phyloP scores from a whole-genome alignment of 1,140 invertebrate species.

The Probaryconus sp. region DNA sequence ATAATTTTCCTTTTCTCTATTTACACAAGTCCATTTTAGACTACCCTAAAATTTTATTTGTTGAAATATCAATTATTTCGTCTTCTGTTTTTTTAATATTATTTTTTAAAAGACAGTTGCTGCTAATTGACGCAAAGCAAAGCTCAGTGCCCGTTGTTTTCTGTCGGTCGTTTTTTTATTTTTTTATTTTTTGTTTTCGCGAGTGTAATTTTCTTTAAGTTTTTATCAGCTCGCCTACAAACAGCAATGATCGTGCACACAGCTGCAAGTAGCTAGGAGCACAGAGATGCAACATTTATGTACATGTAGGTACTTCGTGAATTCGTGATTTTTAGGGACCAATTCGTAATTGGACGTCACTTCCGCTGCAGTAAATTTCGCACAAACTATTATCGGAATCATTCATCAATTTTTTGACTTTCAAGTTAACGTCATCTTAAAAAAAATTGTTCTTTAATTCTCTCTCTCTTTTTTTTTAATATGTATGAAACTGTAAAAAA shows the following conservation, averaged over 20 bases:
- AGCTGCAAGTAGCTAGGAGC: conserved; percentile 74
- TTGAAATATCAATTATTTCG: too few species aligned
- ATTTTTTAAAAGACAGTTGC: conserved; percentile 34
- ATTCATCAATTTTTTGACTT: background rate
- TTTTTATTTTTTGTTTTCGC: too few species aligned
- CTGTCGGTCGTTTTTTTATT: too few species aligned
- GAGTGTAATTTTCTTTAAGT: conserved; percentile 37
- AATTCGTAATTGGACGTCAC: conserved; percentile 64
- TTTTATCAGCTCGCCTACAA: conserved; percentile 63
- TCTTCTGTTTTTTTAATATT: too few species aligned
- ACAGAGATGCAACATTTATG: conserved; percentile 69
- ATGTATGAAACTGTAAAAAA: too few species aligned
- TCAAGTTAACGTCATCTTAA: too few species aligned
- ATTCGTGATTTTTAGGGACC: conserved; percentile 58
- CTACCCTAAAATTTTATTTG: too few species aligned
- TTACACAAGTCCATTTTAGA: too few species aligned
- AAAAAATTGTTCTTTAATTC: too few species aligned
- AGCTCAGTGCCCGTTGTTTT: conserved; percentile 38
- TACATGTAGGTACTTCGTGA: conserved; percentile 64
- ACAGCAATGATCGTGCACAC: conserved; percentile 74
- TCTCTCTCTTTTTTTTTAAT: too few species aligned
- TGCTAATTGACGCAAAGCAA: conserved; percentile 55
- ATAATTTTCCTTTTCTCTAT: background rate
- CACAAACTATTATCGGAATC: conserved; percentile 5
- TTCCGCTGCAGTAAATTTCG: conserved; percentile 25